Evolutionary conservation across 35 echinoderm and acorn worm species (phyloP).

Genomic region (Ophioderma brevispina): DNA sequence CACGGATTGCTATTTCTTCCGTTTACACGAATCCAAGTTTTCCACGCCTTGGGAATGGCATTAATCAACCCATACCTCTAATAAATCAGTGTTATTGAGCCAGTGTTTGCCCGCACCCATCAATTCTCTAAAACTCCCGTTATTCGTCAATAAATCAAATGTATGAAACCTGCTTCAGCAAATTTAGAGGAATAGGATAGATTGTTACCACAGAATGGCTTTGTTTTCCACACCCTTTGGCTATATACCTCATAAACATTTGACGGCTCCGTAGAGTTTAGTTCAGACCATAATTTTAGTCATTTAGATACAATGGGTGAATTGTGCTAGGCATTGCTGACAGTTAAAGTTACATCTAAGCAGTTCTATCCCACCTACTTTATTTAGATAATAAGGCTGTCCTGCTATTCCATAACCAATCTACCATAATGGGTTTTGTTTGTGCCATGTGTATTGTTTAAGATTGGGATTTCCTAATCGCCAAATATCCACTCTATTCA

Average conservation of each 20-base stretch:
- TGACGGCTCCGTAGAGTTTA: neutral
- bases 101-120: neutral
- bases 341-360: neutral
- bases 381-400: neutral
- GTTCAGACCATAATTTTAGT: neutral
- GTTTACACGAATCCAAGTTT: neutral
- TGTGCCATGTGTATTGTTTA: conserved; percentile 6
- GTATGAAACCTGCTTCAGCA: neutral
- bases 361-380: neutral
- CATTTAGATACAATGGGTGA: neutral
- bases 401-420: neutral
- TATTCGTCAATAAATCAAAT: neutral
- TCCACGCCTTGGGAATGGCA: neutral
- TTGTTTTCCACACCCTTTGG: neutral
- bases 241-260: neutral
- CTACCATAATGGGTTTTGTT: neutral
- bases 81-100: neutral
- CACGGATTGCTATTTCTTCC: neutral
- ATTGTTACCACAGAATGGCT: neutral
- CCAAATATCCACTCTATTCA: conserved; percentile 18
- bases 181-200: neutral
- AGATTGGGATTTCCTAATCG: conserved; percentile 16
- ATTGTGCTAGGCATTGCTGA: neutral
- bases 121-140: neutral
- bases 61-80: neutral